Conservation (phyloP, 2,888 invertebrate genomes). For the Meandrusa payeni region DNA sequence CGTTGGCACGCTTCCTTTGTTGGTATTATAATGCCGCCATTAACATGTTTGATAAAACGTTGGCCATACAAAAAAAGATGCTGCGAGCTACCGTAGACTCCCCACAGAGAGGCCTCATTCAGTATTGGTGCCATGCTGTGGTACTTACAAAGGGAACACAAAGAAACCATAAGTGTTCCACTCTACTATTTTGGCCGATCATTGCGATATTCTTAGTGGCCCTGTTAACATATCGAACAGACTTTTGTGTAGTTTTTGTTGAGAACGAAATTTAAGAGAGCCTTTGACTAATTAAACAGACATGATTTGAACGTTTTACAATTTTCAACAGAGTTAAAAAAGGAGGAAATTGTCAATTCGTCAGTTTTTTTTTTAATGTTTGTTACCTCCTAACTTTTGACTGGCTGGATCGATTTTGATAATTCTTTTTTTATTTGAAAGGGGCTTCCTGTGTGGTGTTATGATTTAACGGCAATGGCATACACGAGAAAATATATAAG, state of each 20-base stretch:
- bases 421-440: no score
- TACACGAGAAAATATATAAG: no score
- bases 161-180: slow-evolving; percentile 46
- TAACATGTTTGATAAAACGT: slow-evolving; percentile 79
- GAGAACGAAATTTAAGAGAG: slow-evolving; percentile 21
- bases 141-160: slow-evolving; percentile 50
- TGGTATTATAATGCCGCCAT: slow-evolving; percentile 76
- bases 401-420: no score
- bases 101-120: slow-evolving; percentile 67
- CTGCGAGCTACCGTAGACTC: slow-evolving; percentile 70
- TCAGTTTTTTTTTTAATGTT: no score
- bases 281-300: slow-evolving; percentile 14
- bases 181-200: slow-evolving; percentile 52
- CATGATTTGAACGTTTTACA: slow-evolving; percentile 2
- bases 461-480: no score
- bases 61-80: slow-evolving; percentile 73
- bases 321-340: not conserved
- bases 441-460: no score
- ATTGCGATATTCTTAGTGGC: slow-evolving; percentile 39
- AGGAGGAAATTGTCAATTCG: no score
- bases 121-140: slow-evolving; percentile 65
- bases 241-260: slow-evolving; percentile 29
- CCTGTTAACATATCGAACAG: slow-evolving; percentile 48
- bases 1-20: slow-evolving; percentile 79
- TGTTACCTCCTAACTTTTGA: no score